Base-by-base conservation (phyloP, 2,888 invertebrate species). In the Heliconius charithonia region DNA sequence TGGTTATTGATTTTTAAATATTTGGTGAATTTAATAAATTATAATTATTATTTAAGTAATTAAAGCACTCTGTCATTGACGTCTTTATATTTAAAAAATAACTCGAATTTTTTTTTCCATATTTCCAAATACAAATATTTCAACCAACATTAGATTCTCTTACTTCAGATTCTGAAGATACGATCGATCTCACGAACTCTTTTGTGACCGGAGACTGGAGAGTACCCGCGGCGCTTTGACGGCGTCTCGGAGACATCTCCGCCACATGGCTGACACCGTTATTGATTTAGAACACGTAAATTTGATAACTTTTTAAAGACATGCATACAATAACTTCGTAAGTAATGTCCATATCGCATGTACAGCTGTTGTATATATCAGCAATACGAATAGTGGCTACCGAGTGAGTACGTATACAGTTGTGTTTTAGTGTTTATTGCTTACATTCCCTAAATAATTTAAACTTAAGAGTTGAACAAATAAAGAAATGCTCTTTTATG, bases 131-230 rank as follows among this genome's bases (percentile, higher is more conserved):
- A 62, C 25, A n/a, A 13, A 12, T 25, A 66, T n/a, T 67, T 67
- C 37, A 66, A 66, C 4, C 22, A 37, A 67, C 67, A 37, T 37
- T 67, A 37, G n/a, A 67, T 67, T 2, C 37, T 41, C 41, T 67
- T 67, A n/a, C 37, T 25, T 67, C 67, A 67, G 13, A 67, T 41
- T 7, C n/a, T n/a, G 67, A 67, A 67, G 67, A 67, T 37, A 67
- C n/a, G 41, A 67, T 41, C 67, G 37, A 37, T 67, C 37, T 67
- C 66, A 41, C 12, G 67, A 67, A n/a, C 67, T 67, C 4, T 25
- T 63, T 27, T 41, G n/a, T n/a, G n/a, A n/a, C n/a, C n/a, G 66
- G 29, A 32, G 29, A 51, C 19, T 7, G 6, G 45, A 45, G 45
- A 45, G 45, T 13, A 27, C 13, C 4, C 25, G 12, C 25, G 27